Evolutionary conservation across 2,113 vertebrate species (phyloP).

Genomic region (Osmerus eperlanus): DNA sequence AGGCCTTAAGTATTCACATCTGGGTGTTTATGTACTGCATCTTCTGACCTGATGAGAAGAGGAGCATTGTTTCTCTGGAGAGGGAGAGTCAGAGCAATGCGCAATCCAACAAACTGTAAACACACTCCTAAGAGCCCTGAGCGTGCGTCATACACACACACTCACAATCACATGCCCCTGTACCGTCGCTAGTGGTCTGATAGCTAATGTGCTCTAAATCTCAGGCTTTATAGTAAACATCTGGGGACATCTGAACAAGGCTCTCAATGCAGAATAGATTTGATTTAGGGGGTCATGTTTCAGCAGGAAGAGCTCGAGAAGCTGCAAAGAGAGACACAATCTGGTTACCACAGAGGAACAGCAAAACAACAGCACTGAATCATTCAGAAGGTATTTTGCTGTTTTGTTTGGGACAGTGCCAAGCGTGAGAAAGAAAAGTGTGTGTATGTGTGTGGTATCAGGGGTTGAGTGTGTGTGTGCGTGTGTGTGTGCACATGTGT

Average conservation of each 20-base stretch:
- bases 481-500: conserved; percentile 10
- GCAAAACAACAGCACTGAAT: no score
- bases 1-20: conserved; percentile 58
- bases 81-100: conserved; percentile 45
- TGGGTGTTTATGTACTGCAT: conserved; percentile 59
- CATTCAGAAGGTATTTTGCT: no score
- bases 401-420: no score
- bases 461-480: background rate
- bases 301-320: background rate
- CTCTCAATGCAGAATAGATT: conserved; percentile 64
- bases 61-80: conserved; percentile 64
- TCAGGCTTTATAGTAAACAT: conserved; percentile 75
- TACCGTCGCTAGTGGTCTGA: conserved; percentile 34
- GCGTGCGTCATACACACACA: conserved; percentile 19
- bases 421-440: background rate
- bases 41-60: conserved; percentile 61
- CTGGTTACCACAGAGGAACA: background rate
- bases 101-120: conserved; percentile 59
- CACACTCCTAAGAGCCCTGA: conserved; percentile 47
- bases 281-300: conserved; percentile 42
- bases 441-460: background rate
- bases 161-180: conserved; percentile 5
- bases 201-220: conserved; percentile 73
- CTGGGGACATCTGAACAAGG: conserved; percentile 65
- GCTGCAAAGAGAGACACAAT: background rate